Evolutionary conservation across 2,113 vertebrate species (phyloP), one percentile per base, ranked within the genome.

Genomic region (Gasterosteus aculeatus): DNA sequence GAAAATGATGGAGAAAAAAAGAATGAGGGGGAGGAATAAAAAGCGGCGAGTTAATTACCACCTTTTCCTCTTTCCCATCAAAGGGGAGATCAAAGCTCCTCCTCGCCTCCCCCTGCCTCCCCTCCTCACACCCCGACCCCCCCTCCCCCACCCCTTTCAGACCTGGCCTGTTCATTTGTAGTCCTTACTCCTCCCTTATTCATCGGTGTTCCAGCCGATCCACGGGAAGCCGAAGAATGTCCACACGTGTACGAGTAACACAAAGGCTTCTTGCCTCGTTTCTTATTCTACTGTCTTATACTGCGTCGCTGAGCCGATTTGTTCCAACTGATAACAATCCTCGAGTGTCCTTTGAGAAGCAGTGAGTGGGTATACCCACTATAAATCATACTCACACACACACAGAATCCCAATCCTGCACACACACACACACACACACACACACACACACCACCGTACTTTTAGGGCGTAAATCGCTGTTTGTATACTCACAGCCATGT

Each of bases 11-110:
- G 60, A 38, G 33, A 74, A 33, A 31, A 63, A 42, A 42, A 77
- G 58, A 83, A 77, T 80, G 71, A 69, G 61, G 81, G 44, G 78
- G 69, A 67, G 42, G 79, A 87, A 86, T 80, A 88, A 88, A 87
- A 85, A 85, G 77, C 77, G 69, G 57, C 19, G 70, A 88, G 69
- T 90, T 90, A 92, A 86, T 92, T 87, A 88, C 85, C 84, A 87
- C 81, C 87, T 85, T 87, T 85, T 83, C 78, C 75, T 83, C 61
- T 38, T 69, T 78, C 65, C 85, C 83, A 84, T 93, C 89, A 91
- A 90, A 90, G 83, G 53, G 19, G 75, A 87, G 90, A 92, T 92
- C 88, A 90, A 89, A 90, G 86, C 77, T 54, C 16, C 65, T 81
- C 57, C 69, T 59, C 49, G 9, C 60, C 60, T 63, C 59, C 56